Evolutionary conservation across 2,888 invertebrate species (phyloP), one percentile per base, ranked within the genome.

Genomic region (Diarsia dahlii): DNA sequence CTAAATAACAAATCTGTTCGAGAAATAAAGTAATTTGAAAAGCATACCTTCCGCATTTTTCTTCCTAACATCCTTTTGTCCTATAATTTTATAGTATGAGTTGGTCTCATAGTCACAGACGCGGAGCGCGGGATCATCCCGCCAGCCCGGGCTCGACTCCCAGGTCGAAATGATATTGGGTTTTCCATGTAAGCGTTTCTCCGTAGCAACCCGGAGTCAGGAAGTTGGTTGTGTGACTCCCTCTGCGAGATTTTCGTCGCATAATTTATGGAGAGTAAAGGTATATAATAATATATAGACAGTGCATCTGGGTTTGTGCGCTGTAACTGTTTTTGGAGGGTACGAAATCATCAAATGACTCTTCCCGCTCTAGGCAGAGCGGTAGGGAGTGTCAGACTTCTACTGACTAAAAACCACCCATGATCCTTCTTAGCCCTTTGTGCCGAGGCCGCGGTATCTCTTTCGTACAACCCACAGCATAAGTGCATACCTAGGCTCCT

Each of bases 1-100:
- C 90, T 90, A 89, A 91, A 90, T 87, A 90, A 90, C 86, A 89
- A 91, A 92, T 90, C 88, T 92, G 92, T 94, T 94, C 92, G 84
- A 89, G 92, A 95, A 28, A 93, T 94, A 94, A 93, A 94, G 68
- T 91, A 84, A 93, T 92, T 92, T 90, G 89, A 92, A 85, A 88
- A 82, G 28, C 58, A 56, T 23, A 3, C 9, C 20, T 12, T 73
- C 75, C 73, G 71, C 74, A 69, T 84, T 71, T 74, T 70, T 67
- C n/a, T 64, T 34, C 6, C 3, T 50, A 10, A 39, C 10, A n/a
- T 54, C 18, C 48, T 54, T 15, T 8, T 9, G 10, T 50, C 10
- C 13, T 13, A 13, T 50, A 28, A 20, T 54, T 34, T 12, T 0
- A 15, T 50, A 50, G 15, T 28, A 28, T 6, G 10, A 6, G 18